phyloP scores from a whole-genome alignment of 23 tunicate species.

The Ascidia mentula region DNA sequence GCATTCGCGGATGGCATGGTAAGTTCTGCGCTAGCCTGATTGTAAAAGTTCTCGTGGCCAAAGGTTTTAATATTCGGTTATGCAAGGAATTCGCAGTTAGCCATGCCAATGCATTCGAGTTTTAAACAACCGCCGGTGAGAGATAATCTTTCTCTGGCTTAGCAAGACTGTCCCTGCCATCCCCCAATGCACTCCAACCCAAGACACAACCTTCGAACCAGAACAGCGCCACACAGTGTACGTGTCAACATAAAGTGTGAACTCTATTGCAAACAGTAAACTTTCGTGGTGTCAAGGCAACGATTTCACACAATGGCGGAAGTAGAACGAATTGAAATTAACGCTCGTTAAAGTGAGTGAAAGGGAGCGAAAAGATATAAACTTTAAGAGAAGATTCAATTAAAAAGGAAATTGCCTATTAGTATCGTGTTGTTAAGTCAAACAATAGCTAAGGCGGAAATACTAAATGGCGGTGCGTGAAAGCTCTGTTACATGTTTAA shows the following conservation, averaged over 20 bases:
- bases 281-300: background rate
- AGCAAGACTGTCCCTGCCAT: constrained; percentile 8
- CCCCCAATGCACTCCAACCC: constrained; percentile 7
- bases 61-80: background rate
- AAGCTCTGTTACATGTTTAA: constrained; percentile 27
- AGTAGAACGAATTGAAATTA: too few species aligned
- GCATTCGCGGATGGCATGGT: constrained; percentile 6
- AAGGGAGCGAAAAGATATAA: too few species aligned
- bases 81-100: constrained; percentile 1
- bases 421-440: background rate
- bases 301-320: background rate
- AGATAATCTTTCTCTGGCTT: background rate
- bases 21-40: constrained; percentile 2
- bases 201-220: background rate
- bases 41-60: background rate
- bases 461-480: background rate
- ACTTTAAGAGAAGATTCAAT: background rate
- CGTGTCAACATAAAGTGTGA: constrained; percentile 6
- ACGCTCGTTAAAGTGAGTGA: too few species aligned
- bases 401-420: background rate
- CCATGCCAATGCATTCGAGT: constrained; percentile 11
- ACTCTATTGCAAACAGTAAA: background rate
- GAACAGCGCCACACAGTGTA: constrained; percentile 3
- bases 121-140: background rate
- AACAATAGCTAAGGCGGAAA: background rate